Conservation (phyloP, 2,113 vertebrate genomes). For the Colaptes auratus region DNA sequence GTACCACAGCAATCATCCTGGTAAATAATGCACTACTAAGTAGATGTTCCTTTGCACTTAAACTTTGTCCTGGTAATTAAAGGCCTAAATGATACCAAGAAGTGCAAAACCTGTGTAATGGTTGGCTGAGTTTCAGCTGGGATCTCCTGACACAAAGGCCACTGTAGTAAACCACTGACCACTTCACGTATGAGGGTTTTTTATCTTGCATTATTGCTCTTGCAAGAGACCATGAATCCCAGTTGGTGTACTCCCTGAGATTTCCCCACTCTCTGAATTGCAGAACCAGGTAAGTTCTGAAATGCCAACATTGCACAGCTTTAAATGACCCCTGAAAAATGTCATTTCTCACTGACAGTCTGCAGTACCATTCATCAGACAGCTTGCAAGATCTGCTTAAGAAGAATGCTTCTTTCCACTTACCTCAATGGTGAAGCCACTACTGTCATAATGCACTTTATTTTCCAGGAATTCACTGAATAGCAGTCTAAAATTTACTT, state of each 20-base stretch:
- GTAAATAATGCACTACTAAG: not conserved
- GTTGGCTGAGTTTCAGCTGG: not conserved
- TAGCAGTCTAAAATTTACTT: slow-evolving; percentile 33
- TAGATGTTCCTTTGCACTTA: not conserved
- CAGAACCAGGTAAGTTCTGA: not conserved
- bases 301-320: not conserved
- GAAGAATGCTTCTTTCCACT: not conserved
- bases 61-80: not conserved
- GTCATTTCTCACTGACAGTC: not conserved
- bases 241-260: not conserved
- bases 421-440: not conserved
- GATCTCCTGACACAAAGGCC: not conserved
- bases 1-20: not conserved
- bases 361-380: not conserved
- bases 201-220: not conserved
- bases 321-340: not conserved
- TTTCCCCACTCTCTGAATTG: not conserved
- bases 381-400: not conserved
- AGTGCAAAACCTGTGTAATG: not conserved
- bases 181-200: not conserved
- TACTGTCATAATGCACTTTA: slow-evolving; percentile 12
- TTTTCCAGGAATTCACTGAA: slow-evolving; percentile 14
- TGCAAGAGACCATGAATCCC: not conserved
- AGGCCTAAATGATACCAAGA: not conserved
- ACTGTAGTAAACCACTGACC: not conserved